Base-by-base conservation (phyloP, 2,113 vertebrate species). In the Bostrychus sinensis region DNA sequence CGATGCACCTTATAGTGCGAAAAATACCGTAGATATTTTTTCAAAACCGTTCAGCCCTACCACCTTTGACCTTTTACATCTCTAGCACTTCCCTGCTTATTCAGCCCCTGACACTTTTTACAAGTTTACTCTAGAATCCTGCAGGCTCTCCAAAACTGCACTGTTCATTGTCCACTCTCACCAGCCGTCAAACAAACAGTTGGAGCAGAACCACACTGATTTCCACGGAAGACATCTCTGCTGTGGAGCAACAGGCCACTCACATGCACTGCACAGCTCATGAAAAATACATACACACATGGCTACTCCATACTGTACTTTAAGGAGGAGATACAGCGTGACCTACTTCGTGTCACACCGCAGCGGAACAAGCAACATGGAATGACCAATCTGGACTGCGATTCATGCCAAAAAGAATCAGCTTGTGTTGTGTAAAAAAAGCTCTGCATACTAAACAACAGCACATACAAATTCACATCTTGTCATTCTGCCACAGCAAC, bases 271-370 rank as follows among this genome's bases (percentile, higher is more conserved):
- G 43, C 0, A 4, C 25, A 36, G 36, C 57, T 85, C 68, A 78
- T 88, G 42, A 82, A 90, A 85, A 53, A 86, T 85, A 72, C 65
- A 85, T 73, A 22, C 0, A 42, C 64, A 79, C 63, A 77, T 59
- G 66, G 65, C 28, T 34, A 55, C 56, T 42, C 19, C 3, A 17
- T 67, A 70, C 61, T 79, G 70, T 81, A 76, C 70, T 7, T 70
- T 61, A 64, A 56, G 46, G 38, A 38, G 63, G 45, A 66, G 13
- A 62, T 67, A 76, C 56, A 55, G 60, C 62, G 28, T 67, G 74
- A 79, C 72, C 83, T 77, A 83, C 37, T 87, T 88, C 54, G 69
- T 56, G 65, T 67, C 72, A 69, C 74, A 46, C 64, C 38, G 56
- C 16, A 62, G 43, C 51, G 16, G 16, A n/a, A 28, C n/a, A 34